A percentile compares a stretch with the other conserved stretches of the same genome.
These are phyloP conservation scores for Diloba caeruleocephala DNA, from an alignment of 2,888 invertebrate genomes.

Conservation along the genomic window DNA sequence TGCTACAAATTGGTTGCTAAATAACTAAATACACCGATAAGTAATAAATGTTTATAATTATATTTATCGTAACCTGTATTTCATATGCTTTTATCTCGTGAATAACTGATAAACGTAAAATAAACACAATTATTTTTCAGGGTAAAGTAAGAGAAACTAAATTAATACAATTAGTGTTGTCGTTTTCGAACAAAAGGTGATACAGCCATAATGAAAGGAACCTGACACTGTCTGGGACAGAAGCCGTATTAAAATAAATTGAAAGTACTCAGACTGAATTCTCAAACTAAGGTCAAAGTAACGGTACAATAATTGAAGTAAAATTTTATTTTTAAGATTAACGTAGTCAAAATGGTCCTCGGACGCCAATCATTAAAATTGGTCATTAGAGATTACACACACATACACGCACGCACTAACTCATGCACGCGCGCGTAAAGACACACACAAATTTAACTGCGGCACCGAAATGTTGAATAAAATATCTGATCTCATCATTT, in stretches of 20 bases:
- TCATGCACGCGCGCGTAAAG: no score
- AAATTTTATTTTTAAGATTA: no score
- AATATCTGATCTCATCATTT: no score
- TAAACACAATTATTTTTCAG: constrained; percentile 17
- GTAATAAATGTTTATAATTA: constrained; percentile 6
- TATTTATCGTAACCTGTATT: constrained; percentile 10
- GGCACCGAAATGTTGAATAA: no score
- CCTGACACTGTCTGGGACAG: constrained; percentile 31
- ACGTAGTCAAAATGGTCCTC: no score
- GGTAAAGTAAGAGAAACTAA: constrained; percentile 18
- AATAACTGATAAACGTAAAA: constrained; percentile 18
- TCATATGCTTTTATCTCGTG: constrained; percentile 8
- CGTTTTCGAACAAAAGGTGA: constrained; percentile 37
- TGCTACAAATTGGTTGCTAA: constrained; percentile 9
- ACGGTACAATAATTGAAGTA: neutral
- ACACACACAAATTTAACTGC: no score
- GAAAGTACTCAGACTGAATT: constrained; percentile 19
- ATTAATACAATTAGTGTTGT: constrained; percentile 47
- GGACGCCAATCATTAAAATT: no score
- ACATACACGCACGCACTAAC: no score
- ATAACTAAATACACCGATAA: neutral
- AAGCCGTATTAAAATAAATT: constrained; percentile 39
- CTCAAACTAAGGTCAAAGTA: constrained; percentile 9
- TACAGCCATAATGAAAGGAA: constrained; percentile 30
- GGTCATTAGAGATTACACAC: no score